These are phyloP conservation scores for Esperia sulphurella DNA, from an alignment of 2,888 invertebrate genomes.

Conservation along the genomic window DNA sequence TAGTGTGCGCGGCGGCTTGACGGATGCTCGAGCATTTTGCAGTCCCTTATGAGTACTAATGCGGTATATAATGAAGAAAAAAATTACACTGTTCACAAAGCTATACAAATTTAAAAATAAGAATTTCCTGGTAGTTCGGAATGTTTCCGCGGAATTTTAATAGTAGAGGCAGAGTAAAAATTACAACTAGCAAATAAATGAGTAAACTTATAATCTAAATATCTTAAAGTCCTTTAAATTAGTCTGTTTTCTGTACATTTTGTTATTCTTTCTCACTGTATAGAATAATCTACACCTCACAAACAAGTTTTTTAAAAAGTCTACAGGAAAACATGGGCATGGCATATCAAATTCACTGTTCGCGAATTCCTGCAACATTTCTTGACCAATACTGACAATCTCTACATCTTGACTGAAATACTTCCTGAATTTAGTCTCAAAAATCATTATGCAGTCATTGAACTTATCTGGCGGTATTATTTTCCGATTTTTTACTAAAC, in stretches of 20 bases:
- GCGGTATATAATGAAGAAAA: too few relatives aligned
- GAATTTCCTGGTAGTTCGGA: too few relatives aligned
- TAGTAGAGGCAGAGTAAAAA: too few relatives aligned
- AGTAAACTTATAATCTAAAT: background rate
- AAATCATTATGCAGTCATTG: background rate
- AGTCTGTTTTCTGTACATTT: background rate
- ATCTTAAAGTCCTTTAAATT: background rate
- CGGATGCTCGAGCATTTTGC: too few relatives aligned
- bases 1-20: too few relatives aligned
- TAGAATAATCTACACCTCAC: background rate
- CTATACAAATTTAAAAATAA: too few relatives aligned
- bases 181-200: too few relatives aligned
- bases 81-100: too few relatives aligned
- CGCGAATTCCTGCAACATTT: background rate
- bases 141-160: too few relatives aligned
- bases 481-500: too few relatives aligned
- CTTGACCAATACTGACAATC: background rate
- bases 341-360: background rate
- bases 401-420: background rate
- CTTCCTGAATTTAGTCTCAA: background rate
- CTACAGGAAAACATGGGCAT: background rate
- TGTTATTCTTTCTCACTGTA: background rate
- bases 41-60: too few relatives aligned
- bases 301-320: background rate
- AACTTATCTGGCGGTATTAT: background rate